Base-by-base conservation (phyloP, 2,888 invertebrate species). In the Torymus auratus region DNA sequence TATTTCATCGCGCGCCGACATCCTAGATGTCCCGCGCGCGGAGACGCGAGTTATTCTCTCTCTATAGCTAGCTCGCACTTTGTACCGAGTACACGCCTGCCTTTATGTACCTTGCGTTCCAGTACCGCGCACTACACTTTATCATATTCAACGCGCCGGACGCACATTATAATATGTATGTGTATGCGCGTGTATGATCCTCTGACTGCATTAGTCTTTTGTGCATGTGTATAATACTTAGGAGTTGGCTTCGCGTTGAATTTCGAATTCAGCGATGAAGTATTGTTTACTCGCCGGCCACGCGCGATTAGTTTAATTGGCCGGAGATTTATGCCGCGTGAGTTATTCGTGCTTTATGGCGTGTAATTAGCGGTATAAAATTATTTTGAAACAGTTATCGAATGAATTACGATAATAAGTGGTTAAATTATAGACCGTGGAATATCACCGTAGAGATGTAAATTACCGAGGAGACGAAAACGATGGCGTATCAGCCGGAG, bases 1-100 rank as follows among this genome's bases (percentile, higher is more conserved):
- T 58, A 58, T 70, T 70, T 70, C 70, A 70, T 58, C 70, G 68
- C 55, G 23, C 3, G 41, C 14, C 5, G n/a, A 69, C 62, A 64
- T 64, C 20, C 15, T 50, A 50, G 20, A 70, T 70, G 70, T 58
- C 58, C 70, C 70, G 70, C 28, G 23, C 52, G 23, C 53, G 53
- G 68, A 68, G 68, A 52, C 55, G 17, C 67, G 55, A 69, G 56
- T 56, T 41, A 58, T 58, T 5, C 67, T 28, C 28, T 28, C 28
- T 28, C 28, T 28, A 28, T 28, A 28, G 28, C 28, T 28, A 28
- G 55, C 17, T 58, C 58, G 11, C 41, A 14, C 28, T 58, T 41
- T 58, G 20, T 23, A 10, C 53, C 1, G 53, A 28, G 28, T 28
- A 28, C 28, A 28, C 28, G 28, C 28, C 28, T 28, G 28, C 28